Conservation (phyloP, 2,113 vertebrate genomes). For the Tautogolabrus adspersus region DNA sequence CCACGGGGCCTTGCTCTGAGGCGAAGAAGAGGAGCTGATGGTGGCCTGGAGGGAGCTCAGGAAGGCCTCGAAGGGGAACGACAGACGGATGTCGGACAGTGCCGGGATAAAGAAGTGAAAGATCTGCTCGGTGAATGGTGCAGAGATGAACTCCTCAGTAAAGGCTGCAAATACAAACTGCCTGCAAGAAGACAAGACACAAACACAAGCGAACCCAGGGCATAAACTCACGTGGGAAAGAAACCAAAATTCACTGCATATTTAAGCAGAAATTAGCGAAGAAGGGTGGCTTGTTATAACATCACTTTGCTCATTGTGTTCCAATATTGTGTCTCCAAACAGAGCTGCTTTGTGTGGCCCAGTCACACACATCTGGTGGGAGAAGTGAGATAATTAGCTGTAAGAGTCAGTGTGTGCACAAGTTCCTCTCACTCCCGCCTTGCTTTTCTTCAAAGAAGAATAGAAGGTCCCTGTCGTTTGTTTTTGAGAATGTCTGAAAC, state of each 20-base stretch:
- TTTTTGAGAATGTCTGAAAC: slow-evolving; percentile 74
- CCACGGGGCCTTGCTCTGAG: slow-evolving; percentile 87
- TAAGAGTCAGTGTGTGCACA: slow-evolving; percentile 74
- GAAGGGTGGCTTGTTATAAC: slow-evolving; percentile 14
- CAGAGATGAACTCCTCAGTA: slow-evolving; percentile 93
- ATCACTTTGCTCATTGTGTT: slow-evolving; percentile 28
- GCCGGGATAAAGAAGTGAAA: slow-evolving; percentile 96
- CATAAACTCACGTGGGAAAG: background rate
- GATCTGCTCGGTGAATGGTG: slow-evolving; percentile 96
- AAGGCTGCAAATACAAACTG: slow-evolving; percentile 94
- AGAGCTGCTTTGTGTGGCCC: slow-evolving; percentile 68
- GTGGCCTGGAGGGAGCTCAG: slow-evolving; percentile 88
- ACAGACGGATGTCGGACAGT: slow-evolving; percentile 86
- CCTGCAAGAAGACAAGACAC: slow-evolving; percentile 76
- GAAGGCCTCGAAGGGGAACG: slow-evolving; percentile 94
- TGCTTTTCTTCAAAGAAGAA: slow-evolving; percentile 79
- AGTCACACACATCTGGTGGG: slow-evolving; percentile 77
- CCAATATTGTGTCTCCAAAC: slow-evolving; percentile 74
- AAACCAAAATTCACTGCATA: background rate
- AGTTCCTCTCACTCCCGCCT: slow-evolving; percentile 74
- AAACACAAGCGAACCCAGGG: background rate
- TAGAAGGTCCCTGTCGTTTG: slow-evolving; percentile 68
- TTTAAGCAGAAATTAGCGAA: slow-evolving; percentile 1
- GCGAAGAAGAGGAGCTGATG: slow-evolving; percentile 69
- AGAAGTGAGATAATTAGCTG: slow-evolving; percentile 74